Conservation (phyloP, 2,113 vertebrate species). For the Clupea harengus region DNA sequence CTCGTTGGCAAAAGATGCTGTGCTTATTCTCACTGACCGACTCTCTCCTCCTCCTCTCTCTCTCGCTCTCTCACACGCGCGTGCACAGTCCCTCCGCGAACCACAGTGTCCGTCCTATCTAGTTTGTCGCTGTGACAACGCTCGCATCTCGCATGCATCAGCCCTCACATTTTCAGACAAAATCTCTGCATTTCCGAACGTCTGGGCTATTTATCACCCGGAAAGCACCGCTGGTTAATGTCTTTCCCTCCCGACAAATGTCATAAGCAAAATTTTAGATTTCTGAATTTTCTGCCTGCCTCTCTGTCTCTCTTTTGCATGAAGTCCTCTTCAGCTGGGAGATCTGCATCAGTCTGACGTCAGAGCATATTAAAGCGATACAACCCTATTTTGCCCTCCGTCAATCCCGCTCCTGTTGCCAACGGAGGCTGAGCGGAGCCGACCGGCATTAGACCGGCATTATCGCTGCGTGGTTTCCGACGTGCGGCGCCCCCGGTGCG, state of each 20-base stretch:
- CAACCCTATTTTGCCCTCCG: slow-evolving; percentile 28
- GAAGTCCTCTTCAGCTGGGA: slow-evolving; percentile 53
- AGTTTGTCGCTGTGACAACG: slow-evolving; percentile 68
- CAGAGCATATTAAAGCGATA: slow-evolving; percentile 71
- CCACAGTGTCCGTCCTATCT: slow-evolving; percentile 58
- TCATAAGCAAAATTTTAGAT: too few relatives aligned
- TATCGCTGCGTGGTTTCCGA: not conserved
- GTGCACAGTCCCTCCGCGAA: slow-evolving; percentile 49
- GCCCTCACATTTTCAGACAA: slow-evolving; percentile 17
- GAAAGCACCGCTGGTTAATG: not conserved
- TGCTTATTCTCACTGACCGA: slow-evolving; percentile 25
- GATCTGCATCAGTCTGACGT: slow-evolving; percentile 75
- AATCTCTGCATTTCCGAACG: not conserved
- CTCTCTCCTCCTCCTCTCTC: slow-evolving; percentile 44
- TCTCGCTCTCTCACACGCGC: slow-evolving; percentile 46
- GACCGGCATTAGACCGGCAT: slow-evolving; percentile 10
- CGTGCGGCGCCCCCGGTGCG: not conserved
- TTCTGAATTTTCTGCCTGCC: slow-evolving; percentile 29
- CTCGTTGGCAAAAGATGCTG: slow-evolving; percentile 45
- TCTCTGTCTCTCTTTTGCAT: slow-evolving; percentile 43
- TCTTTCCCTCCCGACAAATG: not conserved
- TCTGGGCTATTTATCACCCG: not conserved
- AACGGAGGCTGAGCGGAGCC: not conserved
- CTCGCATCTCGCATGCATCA: slow-evolving; percentile 47
- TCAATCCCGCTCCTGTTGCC: not conserved